Base-by-base conservation (phyloP, 1,140 invertebrate genomes). In the Drosophila grimshawi region DNA sequence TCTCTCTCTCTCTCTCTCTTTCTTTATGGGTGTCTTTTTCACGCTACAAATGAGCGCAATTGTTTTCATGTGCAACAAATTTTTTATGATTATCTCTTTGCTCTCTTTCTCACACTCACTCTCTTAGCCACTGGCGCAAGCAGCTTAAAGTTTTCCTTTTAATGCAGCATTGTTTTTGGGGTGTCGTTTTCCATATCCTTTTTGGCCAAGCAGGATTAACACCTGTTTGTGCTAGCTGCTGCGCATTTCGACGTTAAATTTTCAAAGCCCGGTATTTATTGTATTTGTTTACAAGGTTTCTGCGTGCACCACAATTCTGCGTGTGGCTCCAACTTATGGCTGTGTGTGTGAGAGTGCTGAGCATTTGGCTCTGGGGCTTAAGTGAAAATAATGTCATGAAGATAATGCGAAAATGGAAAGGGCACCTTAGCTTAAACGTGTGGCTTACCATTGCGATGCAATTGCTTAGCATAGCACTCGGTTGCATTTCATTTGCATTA, bases 271-370 rank as follows among this genome's bases (percentile, higher is more conserved):
- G 57, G 63, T 88, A 86, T 86, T 86, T 86, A 86, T 86, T 88
- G 80, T 86, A 76, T 88, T 86, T 86, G 83, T 86, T 86, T 86
- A 88, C 80, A 86, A 83, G 83, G 83, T 86, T 86, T 88, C 79
- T 86, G 85, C 83, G 85, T 88, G 82, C 80, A 80, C 67, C 80
- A 80, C 67, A 88, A 76, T 65, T 65, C 68, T 79, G 62, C 57
- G 62, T 64, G 70, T 4, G 3, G 6, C 8, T 27, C 32, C 57
- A 74, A 67, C 64, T 74, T 74, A 60, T 72, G 39, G 56, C 46
- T 4, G 48, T 3, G 27, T 19, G 41, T 27, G 11, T 10, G 5
- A 41, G 51, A 41, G 37, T 73, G 57, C 48, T 11, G 10, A 53
- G 11, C 32, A 53, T 82, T 74, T 70, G 61, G 77, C 68, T 78